Base-by-base conservation (phyloP, 1,140 invertebrate genomes). In the Trachelipus rathkii region DNA sequence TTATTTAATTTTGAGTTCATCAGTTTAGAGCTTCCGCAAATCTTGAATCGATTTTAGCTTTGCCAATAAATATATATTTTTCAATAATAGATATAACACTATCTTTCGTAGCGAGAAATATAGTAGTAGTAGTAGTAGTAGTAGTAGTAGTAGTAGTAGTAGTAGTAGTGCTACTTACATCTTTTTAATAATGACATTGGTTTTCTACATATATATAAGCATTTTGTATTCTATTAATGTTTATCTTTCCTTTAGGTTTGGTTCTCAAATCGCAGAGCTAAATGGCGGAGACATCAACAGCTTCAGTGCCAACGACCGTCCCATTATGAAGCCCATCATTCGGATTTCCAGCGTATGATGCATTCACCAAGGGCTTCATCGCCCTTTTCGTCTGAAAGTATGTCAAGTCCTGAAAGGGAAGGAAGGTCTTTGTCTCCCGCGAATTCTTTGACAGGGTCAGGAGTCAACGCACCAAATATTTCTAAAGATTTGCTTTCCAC, bases 251-350 rank as follows among this genome's bases (percentile, higher is more conserved):
- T 74, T 81, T 90, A 96, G 95, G 94, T 96, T 91, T 96, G 95
- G 95, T 96, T 96, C 93, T 96, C 94, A 89, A 96, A 96, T 91
- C 94, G 95, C 92, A 92, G 95, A 88, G 95, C 95, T 87, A 96
- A 96, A 89, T 96, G 94, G 94, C 91, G 95, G 85, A 92, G 95
- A 83, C 94, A 96, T 86, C 94, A 96, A 86, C 91, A 94, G 84
- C 95, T 96, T 92, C 95, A 93, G 86, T 89, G 94, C 82, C 89
- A 95, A 85, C 94, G 94, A 85, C 92, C 85, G 21, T 85, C 85
- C 91, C 84, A 82, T 44, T 74, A 75, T 44, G 77, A 79, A 72
- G 73, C 76, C 71, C 79, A 77, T 44, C 77, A 81, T 72, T 78
- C 71, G 7, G 50, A 60, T 60, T 19, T 60, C 50, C 50, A 60